These are phyloP conservation scores for Doris montereyensis DNA, from an alignment of 2,888 invertebrate genomes.

Conservation along the genomic window DNA sequence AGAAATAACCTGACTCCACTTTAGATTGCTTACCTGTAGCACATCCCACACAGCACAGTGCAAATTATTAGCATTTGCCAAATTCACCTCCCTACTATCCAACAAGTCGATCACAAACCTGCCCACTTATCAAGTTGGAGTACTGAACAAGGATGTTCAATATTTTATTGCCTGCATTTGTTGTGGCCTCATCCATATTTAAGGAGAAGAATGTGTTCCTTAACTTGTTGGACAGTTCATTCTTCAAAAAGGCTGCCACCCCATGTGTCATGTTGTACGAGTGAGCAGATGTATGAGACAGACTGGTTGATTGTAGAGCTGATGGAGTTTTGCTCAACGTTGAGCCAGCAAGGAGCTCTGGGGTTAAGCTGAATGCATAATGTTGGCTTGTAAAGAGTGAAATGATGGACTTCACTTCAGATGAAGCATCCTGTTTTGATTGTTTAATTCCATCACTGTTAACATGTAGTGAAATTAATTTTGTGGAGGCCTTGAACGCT, in stretches of 20 bases:
- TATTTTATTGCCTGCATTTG: conserved; percentile 18
- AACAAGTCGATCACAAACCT: not conserved
- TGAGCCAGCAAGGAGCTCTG: not conserved
- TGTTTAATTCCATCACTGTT: not conserved
- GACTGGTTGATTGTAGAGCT: not conserved
- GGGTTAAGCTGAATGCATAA: not conserved
- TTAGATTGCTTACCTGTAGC: not conserved
- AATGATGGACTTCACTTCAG: not conserved
- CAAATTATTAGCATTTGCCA: conserved; percentile 8
- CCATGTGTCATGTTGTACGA: not conserved
- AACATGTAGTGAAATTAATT: not conserved
- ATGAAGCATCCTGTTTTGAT: not conserved
- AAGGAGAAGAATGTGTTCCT: not conserved
- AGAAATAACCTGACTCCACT: conserved; percentile 1
- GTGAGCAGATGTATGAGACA: not conserved
- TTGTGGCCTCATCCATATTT: conserved; percentile 21
- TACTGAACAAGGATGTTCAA: conserved; percentile 21
- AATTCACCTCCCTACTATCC: conserved; percentile 3
- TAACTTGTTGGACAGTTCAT: not conserved
- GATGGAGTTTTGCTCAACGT: not conserved
- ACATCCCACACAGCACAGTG: not conserved
- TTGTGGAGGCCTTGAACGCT: not conserved
- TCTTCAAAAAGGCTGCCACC: not conserved
- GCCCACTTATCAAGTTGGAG: not conserved
- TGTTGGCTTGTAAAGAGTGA: not conserved